phyloP scores from a whole-genome alignment of 2,888 invertebrate genomes.

The Dryadula phaetusa region DNA sequence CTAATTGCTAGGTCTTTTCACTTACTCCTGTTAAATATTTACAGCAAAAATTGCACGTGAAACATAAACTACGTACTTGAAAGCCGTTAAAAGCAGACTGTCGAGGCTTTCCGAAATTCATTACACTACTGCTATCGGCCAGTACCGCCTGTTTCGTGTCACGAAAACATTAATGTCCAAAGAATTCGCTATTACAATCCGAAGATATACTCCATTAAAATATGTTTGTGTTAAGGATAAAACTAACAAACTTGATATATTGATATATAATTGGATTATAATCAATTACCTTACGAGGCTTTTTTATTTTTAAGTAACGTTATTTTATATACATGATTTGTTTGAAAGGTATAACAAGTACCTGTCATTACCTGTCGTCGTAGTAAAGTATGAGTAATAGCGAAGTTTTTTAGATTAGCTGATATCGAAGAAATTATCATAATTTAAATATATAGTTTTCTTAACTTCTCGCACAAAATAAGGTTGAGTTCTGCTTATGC shows the following conservation, averaged over 20 bases:
- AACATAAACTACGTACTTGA: constrained; percentile 34
- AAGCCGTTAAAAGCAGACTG: constrained; percentile 48
- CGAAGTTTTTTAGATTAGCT: no score
- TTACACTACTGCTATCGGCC: constrained; percentile 46
- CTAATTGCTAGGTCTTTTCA: not conserved
- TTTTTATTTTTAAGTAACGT: no score
- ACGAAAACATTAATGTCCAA: constrained; percentile 43
- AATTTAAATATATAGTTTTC: no score
- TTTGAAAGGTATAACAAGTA: no score
- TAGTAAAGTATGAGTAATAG: no score
- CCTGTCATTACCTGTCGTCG: no score
- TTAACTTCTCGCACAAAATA: no score
- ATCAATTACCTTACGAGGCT: no score
- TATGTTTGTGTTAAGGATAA: not conserved
- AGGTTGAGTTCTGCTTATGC: no score
- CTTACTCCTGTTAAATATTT: constrained; percentile 7
- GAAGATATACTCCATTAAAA: constrained; percentile 16
- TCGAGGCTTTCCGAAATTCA: constrained; percentile 49
- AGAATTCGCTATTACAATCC: constrained; percentile 35
- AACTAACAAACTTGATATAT: not conserved
- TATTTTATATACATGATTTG: no score
- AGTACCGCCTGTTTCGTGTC: constrained; percentile 53
- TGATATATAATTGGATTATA: not conserved
- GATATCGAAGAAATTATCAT: no score
- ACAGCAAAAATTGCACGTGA: constrained; percentile 35